phyloP scores from a whole-genome alignment of 2,113 vertebrate genomes.

The Semnopithecus entellus region DNA sequence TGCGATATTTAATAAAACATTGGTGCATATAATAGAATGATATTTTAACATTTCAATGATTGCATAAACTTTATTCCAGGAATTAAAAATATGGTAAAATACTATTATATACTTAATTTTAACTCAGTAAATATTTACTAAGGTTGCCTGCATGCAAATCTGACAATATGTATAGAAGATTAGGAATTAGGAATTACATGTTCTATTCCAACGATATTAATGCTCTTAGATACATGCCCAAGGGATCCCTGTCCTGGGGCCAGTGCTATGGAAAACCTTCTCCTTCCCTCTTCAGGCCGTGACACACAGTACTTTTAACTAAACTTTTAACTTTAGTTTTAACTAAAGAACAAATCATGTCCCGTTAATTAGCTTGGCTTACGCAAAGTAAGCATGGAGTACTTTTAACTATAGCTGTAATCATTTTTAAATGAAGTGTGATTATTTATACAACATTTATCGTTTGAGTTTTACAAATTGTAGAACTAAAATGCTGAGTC shows the following conservation, averaged over 20 bases:
- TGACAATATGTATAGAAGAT: neutral
- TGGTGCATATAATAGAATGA: neutral
- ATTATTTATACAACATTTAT: neutral
- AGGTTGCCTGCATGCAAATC: neutral
- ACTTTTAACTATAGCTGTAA: constrained; percentile 15
- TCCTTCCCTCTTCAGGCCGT: neutral
- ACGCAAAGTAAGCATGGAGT: neutral
- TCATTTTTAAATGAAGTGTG: neutral
- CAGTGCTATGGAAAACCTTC: neutral
- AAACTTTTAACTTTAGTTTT: neutral
- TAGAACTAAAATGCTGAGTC: neutral
- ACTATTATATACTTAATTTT: neutral
- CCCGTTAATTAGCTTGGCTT: neutral
- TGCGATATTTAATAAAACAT: neutral
- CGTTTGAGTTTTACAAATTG: neutral
- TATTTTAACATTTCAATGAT: neutral
- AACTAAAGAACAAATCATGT: neutral
- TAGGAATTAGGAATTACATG: neutral
- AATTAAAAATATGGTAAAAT: neutral
- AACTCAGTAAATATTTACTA: neutral
- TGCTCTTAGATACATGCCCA: neutral
- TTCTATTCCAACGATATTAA: neutral
- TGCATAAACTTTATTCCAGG: neutral
- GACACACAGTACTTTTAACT: too few species aligned
- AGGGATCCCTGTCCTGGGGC: fast-evolving